phyloP scores from a whole-genome alignment of 2,113 vertebrate genomes.

The Speoplatyrhinus poulsoni region DNA sequence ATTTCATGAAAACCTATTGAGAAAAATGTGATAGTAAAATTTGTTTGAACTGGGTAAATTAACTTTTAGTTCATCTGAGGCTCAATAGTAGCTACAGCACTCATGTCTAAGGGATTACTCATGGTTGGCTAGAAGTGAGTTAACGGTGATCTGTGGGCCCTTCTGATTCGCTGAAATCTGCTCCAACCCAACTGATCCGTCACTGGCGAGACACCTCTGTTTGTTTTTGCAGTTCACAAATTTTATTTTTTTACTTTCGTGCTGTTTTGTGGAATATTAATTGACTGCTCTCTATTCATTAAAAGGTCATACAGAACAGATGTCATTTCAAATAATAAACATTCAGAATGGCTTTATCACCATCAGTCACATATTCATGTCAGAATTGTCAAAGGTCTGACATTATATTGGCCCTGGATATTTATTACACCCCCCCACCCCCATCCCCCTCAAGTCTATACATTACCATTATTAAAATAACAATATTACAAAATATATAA shows the following conservation, averaged over 20 bases:
- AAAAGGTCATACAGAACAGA: conserved; percentile 65
- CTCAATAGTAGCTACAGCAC: conserved; percentile 23
- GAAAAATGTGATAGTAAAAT: conserved; percentile 26
- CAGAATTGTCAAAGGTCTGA: conserved; percentile 44
- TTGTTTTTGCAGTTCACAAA: conserved; percentile 31
- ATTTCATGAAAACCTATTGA: conserved; percentile 16
- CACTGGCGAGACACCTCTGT: conserved; percentile 30
- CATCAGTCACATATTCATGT: conserved; percentile 44
- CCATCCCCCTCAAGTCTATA: conserved; percentile 17
- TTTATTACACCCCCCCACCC: conserved; percentile 49
- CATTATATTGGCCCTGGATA: conserved; percentile 39
- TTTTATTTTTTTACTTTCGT: not conserved
- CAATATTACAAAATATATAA: conserved; percentile 44
- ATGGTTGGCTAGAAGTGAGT: conserved; percentile 52
- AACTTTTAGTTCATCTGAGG: conserved; percentile 52
- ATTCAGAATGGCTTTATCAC: conserved; percentile 51
- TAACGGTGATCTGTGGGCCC: conserved; percentile 57
- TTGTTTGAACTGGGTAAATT: conserved; percentile 30
- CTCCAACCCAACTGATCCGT: conserved; percentile 57
- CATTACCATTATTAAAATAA: conserved; percentile 55
- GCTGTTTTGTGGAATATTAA: conserved; percentile 36
- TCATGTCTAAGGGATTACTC: conserved; percentile 56
- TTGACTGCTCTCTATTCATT: conserved; percentile 41
- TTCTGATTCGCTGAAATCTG: conserved; percentile 46
- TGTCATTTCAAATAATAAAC: conserved; percentile 58